Percentiles rank a stretch among this genome's conserved stretches.
These are phyloP conservation scores for Anser cygnoides DNA, from an alignment of 2,113 vertebrate genomes.

Conservation along the genomic window DNA sequence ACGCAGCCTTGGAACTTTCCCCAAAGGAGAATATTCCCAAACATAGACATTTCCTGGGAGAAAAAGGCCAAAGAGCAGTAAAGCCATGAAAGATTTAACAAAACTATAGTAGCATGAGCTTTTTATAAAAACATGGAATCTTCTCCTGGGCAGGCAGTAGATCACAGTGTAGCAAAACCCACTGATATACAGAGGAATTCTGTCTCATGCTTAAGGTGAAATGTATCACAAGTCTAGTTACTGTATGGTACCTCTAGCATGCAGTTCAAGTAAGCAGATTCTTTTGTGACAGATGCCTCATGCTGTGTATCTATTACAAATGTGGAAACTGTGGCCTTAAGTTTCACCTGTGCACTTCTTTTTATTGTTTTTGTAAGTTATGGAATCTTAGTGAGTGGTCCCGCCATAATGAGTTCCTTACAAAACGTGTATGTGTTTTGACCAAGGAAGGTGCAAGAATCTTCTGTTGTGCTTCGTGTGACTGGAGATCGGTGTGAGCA, in stretches of 20 bases:
- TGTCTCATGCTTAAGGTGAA: slow-evolving; percentile 1
- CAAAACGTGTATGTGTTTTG: background rate
- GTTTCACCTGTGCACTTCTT: background rate
- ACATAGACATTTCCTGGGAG: slow-evolving; percentile 50
- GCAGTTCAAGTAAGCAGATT: background rate
- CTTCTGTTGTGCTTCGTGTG: background rate
- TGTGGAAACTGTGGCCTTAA: background rate
- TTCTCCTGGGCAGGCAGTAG: slow-evolving; percentile 37
- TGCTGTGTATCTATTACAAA: background rate
- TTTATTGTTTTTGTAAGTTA: background rate
- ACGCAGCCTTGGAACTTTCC: slow-evolving; percentile 19
- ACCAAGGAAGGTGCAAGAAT: background rate
- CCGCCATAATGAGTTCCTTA: background rate
- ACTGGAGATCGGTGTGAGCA: background rate
- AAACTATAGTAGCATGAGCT: slow-evolving; percentile 25
- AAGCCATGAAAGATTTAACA: slow-evolving; percentile 45
- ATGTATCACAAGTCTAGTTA: background rate
- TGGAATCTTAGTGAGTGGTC: background rate
- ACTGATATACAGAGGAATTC: slow-evolving; percentile 12
- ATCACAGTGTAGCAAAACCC: slow-evolving; percentile 34
- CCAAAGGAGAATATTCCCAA: slow-evolving; percentile 47
- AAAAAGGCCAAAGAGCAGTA: slow-evolving; percentile 1
- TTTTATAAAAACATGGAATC: slow-evolving; percentile 23
- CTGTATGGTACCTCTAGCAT: background rate
- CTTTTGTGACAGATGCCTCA: background rate